Conservation (phyloP, 2,888 invertebrate genomes). For the Anagyrus pseudococci region DNA sequence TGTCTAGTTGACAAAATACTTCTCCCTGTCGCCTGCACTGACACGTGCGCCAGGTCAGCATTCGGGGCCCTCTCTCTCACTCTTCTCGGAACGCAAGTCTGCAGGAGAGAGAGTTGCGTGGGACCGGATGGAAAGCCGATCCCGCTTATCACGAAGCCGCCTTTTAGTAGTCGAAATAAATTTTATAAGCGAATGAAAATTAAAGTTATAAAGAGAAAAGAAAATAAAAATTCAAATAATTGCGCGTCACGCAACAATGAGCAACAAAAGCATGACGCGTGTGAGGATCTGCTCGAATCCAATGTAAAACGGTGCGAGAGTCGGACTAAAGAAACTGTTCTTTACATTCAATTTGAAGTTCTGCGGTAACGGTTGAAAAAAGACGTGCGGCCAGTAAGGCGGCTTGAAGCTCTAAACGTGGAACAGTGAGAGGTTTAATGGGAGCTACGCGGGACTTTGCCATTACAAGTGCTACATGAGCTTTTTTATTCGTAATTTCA, state of each 20-base stretch:
- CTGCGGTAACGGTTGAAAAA: conserved; percentile 1
- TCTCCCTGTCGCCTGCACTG: no score
- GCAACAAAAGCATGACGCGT: conserved; percentile 8
- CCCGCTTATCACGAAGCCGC: no score
- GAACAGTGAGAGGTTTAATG: conserved; percentile 26
- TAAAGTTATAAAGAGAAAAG: no score
- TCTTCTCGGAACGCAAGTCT: no score
- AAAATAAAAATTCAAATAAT: no score
- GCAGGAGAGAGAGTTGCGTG: no score
- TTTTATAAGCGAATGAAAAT: no score
- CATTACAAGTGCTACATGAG: conserved; percentile 15
- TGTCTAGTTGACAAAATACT: conserved; percentile 6
- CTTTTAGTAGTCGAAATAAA: no score
- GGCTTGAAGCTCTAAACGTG: conserved; percentile 37
- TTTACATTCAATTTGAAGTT: background rate
- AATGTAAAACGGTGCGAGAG: conserved; percentile 8
- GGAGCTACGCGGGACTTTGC: conserved; percentile 34
- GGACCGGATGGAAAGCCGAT: no score
- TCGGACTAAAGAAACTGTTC: conserved; percentile 12
- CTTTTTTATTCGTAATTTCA: background rate
- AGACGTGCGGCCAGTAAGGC: conserved; percentile 27
- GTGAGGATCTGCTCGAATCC: conserved; percentile 17
- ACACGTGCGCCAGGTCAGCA: no score
- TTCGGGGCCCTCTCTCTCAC: no score
- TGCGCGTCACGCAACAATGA: no score